These are phyloP conservation scores for Colossoma macropomum DNA, from an alignment of 2,113 vertebrate species.

Conservation along the genomic window DNA sequence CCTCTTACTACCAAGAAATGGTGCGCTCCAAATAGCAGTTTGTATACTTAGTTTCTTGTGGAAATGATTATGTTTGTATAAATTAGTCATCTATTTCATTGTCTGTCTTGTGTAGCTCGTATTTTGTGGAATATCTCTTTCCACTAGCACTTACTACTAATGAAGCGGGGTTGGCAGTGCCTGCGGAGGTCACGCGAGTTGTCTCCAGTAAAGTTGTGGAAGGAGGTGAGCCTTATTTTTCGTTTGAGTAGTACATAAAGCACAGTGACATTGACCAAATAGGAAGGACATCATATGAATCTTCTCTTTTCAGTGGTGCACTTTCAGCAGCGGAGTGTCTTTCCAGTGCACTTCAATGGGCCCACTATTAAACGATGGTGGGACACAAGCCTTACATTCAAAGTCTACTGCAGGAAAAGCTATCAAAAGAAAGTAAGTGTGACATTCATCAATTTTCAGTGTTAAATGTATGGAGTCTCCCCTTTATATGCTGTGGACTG, in stretches of 20 bases:
- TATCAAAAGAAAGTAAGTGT: constrained; percentile 87
- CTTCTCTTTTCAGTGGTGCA: constrained; percentile 81
- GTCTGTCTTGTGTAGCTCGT: constrained; percentile 78
- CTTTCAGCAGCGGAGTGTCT: constrained; percentile 85
- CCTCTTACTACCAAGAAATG: constrained; percentile 76
- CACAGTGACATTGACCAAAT: neutral
- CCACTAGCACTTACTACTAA: constrained; percentile 77
- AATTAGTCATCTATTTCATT: neutral
- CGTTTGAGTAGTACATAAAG: neutral
- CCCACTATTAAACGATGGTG: constrained; percentile 83
- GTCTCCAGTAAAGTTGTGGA: constrained; percentile 85
- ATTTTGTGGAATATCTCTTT: constrained; percentile 90
- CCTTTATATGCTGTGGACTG: neutral
- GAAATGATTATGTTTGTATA: neutral
- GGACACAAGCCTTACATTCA: constrained; percentile 84
- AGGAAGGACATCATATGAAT: constrained; percentile 18
- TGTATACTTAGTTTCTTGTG: neutral
- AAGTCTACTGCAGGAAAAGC: constrained; percentile 82
- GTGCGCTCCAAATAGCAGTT: constrained; percentile 68
- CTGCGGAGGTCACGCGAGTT: constrained; percentile 78
- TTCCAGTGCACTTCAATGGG: constrained; percentile 82
- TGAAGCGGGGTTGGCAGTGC: constrained; percentile 63
- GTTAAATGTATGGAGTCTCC: too few relatives aligned
- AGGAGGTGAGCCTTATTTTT: constrained; percentile 74
- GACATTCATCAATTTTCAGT: neutral